Conservation (phyloP, 2,888 invertebrate genomes). For the Augiades crinisus region DNA sequence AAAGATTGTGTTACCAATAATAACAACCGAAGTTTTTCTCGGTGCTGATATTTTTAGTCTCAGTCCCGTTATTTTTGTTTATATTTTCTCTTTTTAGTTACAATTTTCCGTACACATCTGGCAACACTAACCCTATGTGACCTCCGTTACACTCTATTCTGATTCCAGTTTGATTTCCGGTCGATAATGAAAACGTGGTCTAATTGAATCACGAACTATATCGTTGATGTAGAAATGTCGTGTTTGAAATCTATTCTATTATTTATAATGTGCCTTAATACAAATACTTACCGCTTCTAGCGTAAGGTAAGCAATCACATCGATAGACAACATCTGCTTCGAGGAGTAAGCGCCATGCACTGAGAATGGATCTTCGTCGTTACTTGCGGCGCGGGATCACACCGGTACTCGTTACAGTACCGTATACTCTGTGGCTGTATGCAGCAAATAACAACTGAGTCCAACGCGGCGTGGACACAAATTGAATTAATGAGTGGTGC, state of each 20-base stretch:
- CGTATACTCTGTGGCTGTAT: background rate
- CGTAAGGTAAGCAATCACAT: constrained; percentile 47
- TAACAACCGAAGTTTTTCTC: too few species aligned
- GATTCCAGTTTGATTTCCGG: constrained; percentile 16
- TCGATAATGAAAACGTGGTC: constrained; percentile 10
- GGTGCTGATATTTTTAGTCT: too few species aligned
- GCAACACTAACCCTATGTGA: background rate
- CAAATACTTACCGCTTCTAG: constrained; percentile 29
- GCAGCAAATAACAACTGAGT: constrained; percentile 36
- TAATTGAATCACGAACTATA: constrained; percentile 7
- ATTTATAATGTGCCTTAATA: background rate
- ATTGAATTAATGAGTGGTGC: constrained; percentile 69
- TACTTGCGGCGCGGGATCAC: constrained; percentile 17
- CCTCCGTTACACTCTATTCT: constrained; percentile 2
- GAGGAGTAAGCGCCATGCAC: constrained; percentile 69
- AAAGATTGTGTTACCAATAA: too few species aligned
- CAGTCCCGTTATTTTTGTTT: too few species aligned
- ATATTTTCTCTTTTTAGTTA: too few species aligned
- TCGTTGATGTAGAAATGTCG: background rate
- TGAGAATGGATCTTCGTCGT: constrained; percentile 41
- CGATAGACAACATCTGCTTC: constrained; percentile 60
- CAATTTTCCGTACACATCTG: too few species aligned
- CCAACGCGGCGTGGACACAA: constrained; percentile 41
- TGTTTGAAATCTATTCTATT: background rate
- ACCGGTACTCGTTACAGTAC: background rate